A percentile compares a stretch with the other conserved stretches of the same genome.
Conservation (phyloP, 2,113 vertebrate species). For the Parus major region DNA sequence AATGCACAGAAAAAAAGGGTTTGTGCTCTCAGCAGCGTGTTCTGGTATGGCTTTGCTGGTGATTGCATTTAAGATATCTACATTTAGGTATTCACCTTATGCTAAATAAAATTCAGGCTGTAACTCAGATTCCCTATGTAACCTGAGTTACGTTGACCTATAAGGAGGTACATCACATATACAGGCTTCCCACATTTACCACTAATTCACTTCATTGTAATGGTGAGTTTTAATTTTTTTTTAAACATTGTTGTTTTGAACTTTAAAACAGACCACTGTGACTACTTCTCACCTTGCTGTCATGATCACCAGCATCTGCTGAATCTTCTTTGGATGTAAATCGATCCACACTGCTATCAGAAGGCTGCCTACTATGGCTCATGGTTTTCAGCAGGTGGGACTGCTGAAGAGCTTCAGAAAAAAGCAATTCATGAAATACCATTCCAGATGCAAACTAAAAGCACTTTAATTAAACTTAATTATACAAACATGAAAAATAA, state of each 20-base stretch:
- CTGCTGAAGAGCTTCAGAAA: slow-evolving; percentile 84
- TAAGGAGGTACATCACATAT: neutral
- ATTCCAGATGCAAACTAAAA: slow-evolving; percentile 20
- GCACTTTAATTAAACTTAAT: neutral
- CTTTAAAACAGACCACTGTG: neutral
- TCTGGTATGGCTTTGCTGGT: neutral
- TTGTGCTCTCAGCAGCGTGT: neutral
- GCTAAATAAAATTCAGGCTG: neutral
- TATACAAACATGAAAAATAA: slow-evolving; percentile 23
- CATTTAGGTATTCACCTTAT: fast-evolving
- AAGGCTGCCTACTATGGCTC: slow-evolving; percentile 89
- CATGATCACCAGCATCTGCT: slow-evolving; percentile 80
- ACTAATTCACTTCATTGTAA: neutral
- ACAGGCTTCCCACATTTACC: neutral
- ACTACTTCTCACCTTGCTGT: slow-evolving; percentile 82
- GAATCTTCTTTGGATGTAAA: slow-evolving; percentile 85
- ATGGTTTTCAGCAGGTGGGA: slow-evolving; percentile 81
- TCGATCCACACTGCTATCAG: slow-evolving; percentile 88
- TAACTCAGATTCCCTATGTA: neutral
- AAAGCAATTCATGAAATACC: neutral
- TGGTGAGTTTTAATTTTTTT: neutral
- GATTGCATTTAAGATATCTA: neutral
- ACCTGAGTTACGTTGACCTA: neutral
- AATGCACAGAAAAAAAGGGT: neutral
- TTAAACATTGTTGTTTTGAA: neutral